Percentiles rank a stretch among this genome's conserved stretches.
Conservation (phyloP, 2,797 vertebrate species). For the Onychomys leucogaster region DNA sequence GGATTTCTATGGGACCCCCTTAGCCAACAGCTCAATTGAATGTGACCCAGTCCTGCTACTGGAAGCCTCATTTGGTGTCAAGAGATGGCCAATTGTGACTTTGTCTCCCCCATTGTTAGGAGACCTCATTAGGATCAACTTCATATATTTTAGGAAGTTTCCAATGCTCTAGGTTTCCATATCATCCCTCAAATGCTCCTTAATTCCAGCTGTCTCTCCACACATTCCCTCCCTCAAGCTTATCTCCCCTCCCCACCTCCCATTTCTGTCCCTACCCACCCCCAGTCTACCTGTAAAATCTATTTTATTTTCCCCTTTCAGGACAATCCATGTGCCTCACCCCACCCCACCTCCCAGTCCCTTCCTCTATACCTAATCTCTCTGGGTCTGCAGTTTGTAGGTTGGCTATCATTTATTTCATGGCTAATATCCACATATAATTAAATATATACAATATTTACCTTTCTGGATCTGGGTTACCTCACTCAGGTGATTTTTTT, state of each 20-base stretch:
- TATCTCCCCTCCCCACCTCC: not conserved
- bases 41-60: not conserved
- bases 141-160: not conserved
- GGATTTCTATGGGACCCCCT: not conserved
- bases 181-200: not conserved
- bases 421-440: not conserved
- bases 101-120: not conserved
- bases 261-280: not conserved
- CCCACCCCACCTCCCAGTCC: too few relatives aligned
- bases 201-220: not conserved
- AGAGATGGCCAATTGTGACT: not conserved
- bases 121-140: not conserved
- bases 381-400: not conserved
- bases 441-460: not conserved
- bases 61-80: not conserved
- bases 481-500: not conserved
- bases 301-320: not conserved
- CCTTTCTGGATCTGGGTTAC: not conserved
- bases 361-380: not conserved
- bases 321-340: not conserved
- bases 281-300: not conserved
- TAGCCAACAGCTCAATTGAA: not conserved
- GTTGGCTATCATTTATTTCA: not conserved
- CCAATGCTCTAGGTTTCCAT: not conserved
- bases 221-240: not conserved